Base-by-base conservation (phyloP, 2,797 vertebrate species). In the Peromyscus aztecus region DNA sequence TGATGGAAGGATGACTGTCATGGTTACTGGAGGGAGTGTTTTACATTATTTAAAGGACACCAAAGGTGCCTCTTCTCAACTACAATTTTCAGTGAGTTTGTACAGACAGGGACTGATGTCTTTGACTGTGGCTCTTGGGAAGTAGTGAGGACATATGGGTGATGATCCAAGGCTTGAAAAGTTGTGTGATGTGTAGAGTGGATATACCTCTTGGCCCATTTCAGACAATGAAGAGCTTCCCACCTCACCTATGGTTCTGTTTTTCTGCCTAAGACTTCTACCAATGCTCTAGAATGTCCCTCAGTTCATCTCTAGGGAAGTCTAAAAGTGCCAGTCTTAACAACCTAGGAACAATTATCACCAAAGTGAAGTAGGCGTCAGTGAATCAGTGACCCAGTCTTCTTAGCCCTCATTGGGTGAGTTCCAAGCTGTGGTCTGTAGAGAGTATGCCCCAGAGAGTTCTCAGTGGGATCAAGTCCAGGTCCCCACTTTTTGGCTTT, bases 11-110 rank as follows among this genome's bases (percentile, higher is more conserved):
- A 77, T 67, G 27, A 31, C 27, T 12, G 1, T 27, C n/a, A 69
- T 27, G n/a, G 83, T 0, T 95, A 7, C 57, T n/a, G 0, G 55
- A 81, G 83, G 31, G 49, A 97, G 63, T 13, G 23, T 16, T 21
- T 82, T 52, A 14, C 17, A 4, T 31, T 31, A 57, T 46, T 65
- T 76, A 80, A 65, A 24, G 55, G 71, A 55, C 14, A 94, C 1
- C 0, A 1, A 82, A 78, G 23, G 59, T 31, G 8, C 31, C 13
- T 95, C 31, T 94, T 89, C 27, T 63, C 2, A 6, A 65, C 75
- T 87, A 27, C 21, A 83, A 77, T 88, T 90, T 37, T 81, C 49
- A 95, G 43, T 5, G 43, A 75, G 19, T 91, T 82, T 94, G 52
- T 1, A 61, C 27, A 77, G 69, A 69, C 23, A 81, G 52, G 40